phyloP scores from a whole-genome alignment of 2,888 invertebrate species.

The Anodontia alba region DNA sequence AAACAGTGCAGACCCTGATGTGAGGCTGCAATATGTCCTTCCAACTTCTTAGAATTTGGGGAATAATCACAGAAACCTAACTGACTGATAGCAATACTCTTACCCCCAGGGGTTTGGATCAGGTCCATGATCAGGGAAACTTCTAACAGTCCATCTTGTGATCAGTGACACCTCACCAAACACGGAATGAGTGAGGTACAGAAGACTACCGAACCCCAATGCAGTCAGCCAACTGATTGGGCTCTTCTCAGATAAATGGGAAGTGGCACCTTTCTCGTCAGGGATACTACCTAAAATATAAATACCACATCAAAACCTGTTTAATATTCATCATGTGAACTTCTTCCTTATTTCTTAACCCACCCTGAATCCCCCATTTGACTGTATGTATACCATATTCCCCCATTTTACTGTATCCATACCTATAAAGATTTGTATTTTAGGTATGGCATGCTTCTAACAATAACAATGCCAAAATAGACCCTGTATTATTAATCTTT shows the following conservation, averaged over 20 bases:
- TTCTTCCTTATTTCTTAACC: not conserved
- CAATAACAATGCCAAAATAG: too few relatives aligned
- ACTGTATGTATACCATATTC: too few relatives aligned
- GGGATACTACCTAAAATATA: not conserved
- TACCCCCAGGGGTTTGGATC: constrained; percentile 84
- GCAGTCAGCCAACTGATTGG: constrained; percentile 77
- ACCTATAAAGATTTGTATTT: too few relatives aligned
- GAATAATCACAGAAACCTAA: too few relatives aligned
- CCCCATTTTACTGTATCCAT: too few relatives aligned
- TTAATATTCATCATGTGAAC: not conserved
- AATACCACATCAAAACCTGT: not conserved
- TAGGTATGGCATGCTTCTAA: too few relatives aligned
- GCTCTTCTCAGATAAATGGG: not conserved
- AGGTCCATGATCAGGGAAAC: constrained; percentile 83
- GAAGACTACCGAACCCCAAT: constrained; percentile 82
- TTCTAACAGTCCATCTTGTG: constrained; percentile 82
- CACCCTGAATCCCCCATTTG: too few relatives aligned
- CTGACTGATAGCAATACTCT: too few relatives aligned
- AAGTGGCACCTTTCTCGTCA: not conserved
- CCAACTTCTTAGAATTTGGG: too few relatives aligned
- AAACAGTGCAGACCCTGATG: too few relatives aligned
- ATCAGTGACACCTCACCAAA: constrained; percentile 84
- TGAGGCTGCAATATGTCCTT: too few relatives aligned
- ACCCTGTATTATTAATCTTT: too few relatives aligned
- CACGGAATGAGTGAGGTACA: constrained; percentile 82